Percentiles rank a stretch among this genome's conserved stretches.
phyloP scores from a whole-genome alignment of 2,888 invertebrate genomes.

The Nasonovia ribisnigri region DNA sequence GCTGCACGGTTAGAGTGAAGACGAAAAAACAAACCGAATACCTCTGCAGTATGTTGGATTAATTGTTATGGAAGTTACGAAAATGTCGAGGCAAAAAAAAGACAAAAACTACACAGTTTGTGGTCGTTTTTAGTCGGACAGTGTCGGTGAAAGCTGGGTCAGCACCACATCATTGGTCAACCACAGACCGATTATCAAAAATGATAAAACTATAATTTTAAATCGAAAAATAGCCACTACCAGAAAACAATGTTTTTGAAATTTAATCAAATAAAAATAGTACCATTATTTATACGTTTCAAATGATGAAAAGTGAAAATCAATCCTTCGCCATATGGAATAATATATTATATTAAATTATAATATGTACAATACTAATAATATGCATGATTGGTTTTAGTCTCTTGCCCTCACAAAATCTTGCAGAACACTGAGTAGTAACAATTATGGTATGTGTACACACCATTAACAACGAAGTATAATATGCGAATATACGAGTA shows the following conservation, averaged over 20 bases:
- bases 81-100: background rate
- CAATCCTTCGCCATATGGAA: background rate
- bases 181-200: slow-evolving; percentile 45
- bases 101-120: slow-evolving; percentile 5
- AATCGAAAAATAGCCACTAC: background rate
- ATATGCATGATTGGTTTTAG: background rate
- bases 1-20: background rate
- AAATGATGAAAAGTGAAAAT: background rate
- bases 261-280: background rate
- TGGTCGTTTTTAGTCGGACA: background rate
- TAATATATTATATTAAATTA: background rate
- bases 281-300: background rate
- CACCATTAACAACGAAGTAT: background rate
- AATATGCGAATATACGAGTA: background rate
- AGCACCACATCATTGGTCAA: background rate
- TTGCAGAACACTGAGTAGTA: background rate
- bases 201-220: background rate
- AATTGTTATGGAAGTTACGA: slow-evolving; percentile 15
- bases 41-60: background rate
- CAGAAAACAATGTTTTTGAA: background rate
- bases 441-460: background rate
- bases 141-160: slow-evolving; percentile 46
- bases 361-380: background rate
- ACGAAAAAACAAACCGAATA: background rate
- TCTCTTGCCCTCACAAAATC: background rate